These are phyloP conservation scores for Dermolepida albohirtum DNA, from an alignment of 2,888 invertebrate species.

Conservation along the genomic window DNA sequence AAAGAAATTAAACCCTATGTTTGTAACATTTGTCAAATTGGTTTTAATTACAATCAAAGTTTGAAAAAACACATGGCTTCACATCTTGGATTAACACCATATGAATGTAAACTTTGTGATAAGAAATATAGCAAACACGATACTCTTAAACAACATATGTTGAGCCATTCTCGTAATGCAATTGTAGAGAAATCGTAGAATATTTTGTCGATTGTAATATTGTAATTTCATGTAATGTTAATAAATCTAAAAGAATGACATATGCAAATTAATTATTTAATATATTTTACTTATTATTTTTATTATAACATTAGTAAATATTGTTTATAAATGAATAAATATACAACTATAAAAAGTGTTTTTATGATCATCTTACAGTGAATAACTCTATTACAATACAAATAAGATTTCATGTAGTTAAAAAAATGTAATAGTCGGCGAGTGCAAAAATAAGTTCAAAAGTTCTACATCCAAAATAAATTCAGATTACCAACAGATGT, in stretches of 20 bases:
- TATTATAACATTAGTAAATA: no score
- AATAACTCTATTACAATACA: no score
- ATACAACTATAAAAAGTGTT: no score
- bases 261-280: no score
- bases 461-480: no score
- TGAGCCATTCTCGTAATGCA: constrained; percentile 13
- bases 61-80: constrained; percentile 25
- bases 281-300: no score
- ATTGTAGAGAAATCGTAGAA: constrained; percentile 6
- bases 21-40: constrained; percentile 19
- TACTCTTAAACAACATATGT: constrained; percentile 19
- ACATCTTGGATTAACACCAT: constrained; percentile 15
- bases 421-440: no score
- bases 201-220: background rate
- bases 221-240: background rate
- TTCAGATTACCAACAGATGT: constrained; percentile 5
- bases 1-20: constrained; percentile 17
- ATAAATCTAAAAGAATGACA: no score
- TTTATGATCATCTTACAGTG: no score
- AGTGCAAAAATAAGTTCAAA: background rate
- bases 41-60: constrained; percentile 21
- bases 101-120: constrained; percentile 19
- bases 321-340: no score
- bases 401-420: no score
- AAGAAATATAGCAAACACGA: constrained; percentile 24